A percentile compares a stretch with the other conserved stretches of the same genome.
phyloP scores from a whole-genome alignment of 2,888 invertebrate genomes.

The Acanthacorydalis orientalis region DNA sequence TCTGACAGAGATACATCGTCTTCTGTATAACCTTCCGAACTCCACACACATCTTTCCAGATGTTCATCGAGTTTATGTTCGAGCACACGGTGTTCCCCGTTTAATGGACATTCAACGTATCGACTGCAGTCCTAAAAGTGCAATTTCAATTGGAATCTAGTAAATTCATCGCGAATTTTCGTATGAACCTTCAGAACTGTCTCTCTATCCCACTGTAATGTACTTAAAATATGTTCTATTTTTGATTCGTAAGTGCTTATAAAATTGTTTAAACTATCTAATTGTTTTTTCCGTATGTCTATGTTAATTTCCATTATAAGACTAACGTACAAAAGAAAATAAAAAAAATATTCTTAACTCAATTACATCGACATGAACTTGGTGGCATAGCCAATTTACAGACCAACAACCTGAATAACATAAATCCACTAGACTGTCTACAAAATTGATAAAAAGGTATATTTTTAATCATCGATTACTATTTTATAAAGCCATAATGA shows the following conservation, averaged over 20 bases:
- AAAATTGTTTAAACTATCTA: constrained; percentile 24
- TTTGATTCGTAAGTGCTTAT: constrained; percentile 12
- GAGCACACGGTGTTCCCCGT: constrained; percentile 28
- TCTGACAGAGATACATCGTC: constrained; percentile 28
- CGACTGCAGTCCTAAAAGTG: constrained; percentile 18
- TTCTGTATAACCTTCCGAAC: constrained; percentile 27
- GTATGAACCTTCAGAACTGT: neutral
- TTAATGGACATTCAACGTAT: constrained; percentile 26
- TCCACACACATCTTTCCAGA: constrained; percentile 27
- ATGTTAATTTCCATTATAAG: constrained; percentile 23
- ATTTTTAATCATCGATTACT: no score
- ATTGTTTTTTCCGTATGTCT: constrained; percentile 23
- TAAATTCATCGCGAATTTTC: neutral
- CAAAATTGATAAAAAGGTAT: no score
- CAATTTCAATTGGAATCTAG: neutral
- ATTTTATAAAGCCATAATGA: no score
- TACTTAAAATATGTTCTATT: neutral
- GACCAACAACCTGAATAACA: no score
- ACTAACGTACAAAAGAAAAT: no score
- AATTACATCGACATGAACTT: no score
- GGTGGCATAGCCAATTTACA: no score
- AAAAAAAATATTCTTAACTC: no score
- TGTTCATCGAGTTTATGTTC: constrained; percentile 24
- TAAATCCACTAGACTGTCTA: no score
- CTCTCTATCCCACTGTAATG: neutral